These are phyloP conservation scores for Sesia apiformis DNA, from an alignment of 2,888 invertebrate species.

Conservation along the genomic window DNA sequence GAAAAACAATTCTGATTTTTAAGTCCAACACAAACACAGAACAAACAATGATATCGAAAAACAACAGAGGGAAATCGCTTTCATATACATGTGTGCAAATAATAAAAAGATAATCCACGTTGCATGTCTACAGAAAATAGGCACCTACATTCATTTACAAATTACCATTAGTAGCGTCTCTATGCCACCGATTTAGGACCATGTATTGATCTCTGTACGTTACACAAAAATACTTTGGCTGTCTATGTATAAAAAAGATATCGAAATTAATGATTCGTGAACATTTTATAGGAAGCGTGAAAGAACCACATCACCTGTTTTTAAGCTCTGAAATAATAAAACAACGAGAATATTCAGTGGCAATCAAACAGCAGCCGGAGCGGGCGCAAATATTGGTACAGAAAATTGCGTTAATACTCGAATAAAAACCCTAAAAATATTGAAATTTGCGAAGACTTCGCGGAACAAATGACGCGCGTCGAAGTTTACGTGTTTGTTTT, in stretches of 20 bases:
- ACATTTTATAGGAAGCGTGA: background rate
- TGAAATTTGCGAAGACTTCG: conserved; percentile 20
- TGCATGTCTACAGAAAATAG: conserved; percentile 28
- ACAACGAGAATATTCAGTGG: conserved; percentile 36
- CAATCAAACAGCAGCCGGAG: conserved; percentile 38
- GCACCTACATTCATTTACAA: conserved; percentile 17
- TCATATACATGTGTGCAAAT: conserved; percentile 27
- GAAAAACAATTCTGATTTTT: conserved; percentile 21
- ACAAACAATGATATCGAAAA: conserved; percentile 34
- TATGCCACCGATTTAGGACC: background rate
- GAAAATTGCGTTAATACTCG: conserved; percentile 33
- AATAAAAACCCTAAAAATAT: conserved; percentile 27
- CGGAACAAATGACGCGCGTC: conserved; percentile 20
- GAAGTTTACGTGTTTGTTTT: conserved; percentile 29
- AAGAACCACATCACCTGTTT: background rate
- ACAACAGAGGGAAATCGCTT: conserved; percentile 28
- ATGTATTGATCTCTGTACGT: background rate
- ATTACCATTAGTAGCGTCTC: conserved; percentile 29
- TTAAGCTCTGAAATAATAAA: background rate
- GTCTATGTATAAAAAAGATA: background rate
- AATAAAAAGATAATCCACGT: conserved; percentile 28
- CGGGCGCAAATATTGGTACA: conserved; percentile 40
- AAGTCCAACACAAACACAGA: conserved; percentile 30
- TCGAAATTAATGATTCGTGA: background rate
- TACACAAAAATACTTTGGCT: no score